A percentile compares a stretch with the other conserved stretches of the same genome.
phyloP scores from a whole-genome alignment of 1,140 invertebrate genomes.

The Danaus plexippus region DNA sequence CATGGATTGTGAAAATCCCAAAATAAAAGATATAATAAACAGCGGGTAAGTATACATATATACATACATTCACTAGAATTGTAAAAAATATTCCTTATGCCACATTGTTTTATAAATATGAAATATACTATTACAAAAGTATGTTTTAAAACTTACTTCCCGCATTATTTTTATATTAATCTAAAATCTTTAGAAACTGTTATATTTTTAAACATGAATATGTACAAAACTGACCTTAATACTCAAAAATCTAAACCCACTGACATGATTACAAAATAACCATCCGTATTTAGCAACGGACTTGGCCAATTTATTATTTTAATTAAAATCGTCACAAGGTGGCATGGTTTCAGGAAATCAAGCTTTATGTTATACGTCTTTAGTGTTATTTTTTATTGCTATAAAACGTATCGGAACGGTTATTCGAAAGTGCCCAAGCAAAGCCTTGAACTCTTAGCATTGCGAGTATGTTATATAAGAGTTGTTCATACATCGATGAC shows the following conservation, averaged over 20 bases:
- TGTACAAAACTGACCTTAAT: constrained; percentile 18
- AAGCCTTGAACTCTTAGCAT: constrained; percentile 34
- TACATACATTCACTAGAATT: no score
- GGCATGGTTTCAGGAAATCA: no score
- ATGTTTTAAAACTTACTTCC: no score
- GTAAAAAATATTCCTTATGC: no score
- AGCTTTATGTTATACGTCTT: no score
- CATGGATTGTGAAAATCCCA: constrained; percentile 76
- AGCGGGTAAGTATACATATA: constrained; percentile 73
- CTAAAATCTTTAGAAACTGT: no score
- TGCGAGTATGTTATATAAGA: constrained; percentile 29
- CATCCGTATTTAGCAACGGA: constrained; percentile 24
- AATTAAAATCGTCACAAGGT: constrained; percentile 3
- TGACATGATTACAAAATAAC: constrained; percentile 30
- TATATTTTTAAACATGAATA: no score
- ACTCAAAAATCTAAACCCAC: constrained; percentile 26
- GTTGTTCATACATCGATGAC: constrained; percentile 24
- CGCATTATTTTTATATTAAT: no score
- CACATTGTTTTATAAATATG: no score
- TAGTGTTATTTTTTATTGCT: no score
- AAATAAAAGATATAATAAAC: constrained; percentile 75
- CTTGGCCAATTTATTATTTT: constrained; percentile 25
- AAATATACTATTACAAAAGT: no score
- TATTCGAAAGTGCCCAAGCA: constrained; percentile 25
- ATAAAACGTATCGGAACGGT: constrained; percentile 13